These are phyloP conservation scores for Cacatua alba DNA, from an alignment of 2,113 vertebrate genomes.

Conservation along the genomic window DNA sequence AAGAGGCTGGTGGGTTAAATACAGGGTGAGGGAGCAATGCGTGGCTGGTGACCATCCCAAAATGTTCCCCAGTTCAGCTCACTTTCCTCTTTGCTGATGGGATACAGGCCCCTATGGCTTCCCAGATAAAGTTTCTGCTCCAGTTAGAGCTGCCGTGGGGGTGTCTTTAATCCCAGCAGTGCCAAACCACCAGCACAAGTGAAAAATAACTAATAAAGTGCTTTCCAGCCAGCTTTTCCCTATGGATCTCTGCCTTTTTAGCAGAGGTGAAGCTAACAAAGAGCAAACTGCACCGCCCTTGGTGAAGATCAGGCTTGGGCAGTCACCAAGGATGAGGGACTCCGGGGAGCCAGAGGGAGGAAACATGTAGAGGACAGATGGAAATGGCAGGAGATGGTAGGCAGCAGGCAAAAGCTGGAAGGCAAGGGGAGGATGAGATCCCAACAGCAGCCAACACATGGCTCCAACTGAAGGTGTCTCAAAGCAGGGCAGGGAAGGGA, in stretches of 20 bases:
- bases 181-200: neutral
- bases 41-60: neutral
- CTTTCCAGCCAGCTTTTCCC: neutral
- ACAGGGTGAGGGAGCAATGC: fast-evolving
- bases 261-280: neutral
- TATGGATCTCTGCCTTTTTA: fast-evolving
- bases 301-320: neutral
- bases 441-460: fast-evolving
- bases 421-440: neutral
- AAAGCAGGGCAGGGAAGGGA: neutral
- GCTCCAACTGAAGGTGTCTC: neutral
- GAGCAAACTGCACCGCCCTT: neutral
- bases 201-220: neutral
- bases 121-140: neutral
- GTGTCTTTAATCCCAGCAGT: neutral
- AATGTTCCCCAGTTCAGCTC: fast-evolving
- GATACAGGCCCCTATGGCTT: neutral
- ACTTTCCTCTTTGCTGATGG: neutral
- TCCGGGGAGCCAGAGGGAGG: neutral
- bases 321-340: fast-evolving
- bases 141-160: fast-evolving
- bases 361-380: neutral
- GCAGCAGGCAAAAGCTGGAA: neutral
- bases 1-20: neutral
- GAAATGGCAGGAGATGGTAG: neutral